phyloP scores from a whole-genome alignment of 2,113 vertebrate species.

The Nestor notabilis region DNA sequence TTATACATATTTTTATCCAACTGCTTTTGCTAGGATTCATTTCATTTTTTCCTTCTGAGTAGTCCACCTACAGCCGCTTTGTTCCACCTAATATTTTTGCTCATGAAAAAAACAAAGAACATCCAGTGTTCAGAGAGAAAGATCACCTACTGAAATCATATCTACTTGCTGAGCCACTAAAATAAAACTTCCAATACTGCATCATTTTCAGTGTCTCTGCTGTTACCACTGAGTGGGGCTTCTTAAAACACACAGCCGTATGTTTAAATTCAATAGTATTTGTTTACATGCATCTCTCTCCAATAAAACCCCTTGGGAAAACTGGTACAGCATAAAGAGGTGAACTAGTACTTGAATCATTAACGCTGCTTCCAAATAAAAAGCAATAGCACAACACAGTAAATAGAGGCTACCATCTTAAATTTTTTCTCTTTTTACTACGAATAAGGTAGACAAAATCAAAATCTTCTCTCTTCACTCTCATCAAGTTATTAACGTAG shows the following conservation, averaged over 20 bases:
- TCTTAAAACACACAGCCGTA: not conserved
- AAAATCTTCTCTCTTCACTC: not conserved
- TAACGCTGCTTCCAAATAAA: conserved; percentile 21
- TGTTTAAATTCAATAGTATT: not conserved
- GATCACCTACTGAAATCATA: not conserved
- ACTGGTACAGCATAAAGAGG: not conserved
- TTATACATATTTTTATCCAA: not conserved
- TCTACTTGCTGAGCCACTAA: not conserved
- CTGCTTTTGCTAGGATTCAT: not conserved
- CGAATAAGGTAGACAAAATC: not conserved
- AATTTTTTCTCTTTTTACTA: not conserved
- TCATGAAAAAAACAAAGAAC: not conserved
- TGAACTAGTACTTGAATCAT: not conserved
- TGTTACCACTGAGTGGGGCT: not conserved
- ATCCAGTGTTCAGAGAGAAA: not conserved
- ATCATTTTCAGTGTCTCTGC: not conserved
- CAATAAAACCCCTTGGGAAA: not conserved
- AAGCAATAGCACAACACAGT: not conserved
- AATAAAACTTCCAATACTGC: not conserved
- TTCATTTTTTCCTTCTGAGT: not conserved
- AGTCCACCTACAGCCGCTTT: not conserved
- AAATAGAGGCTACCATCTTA: not conserved
- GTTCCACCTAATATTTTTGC: not conserved
- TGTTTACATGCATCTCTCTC: conserved; percentile 3
- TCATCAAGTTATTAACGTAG: not conserved